Evolutionary conservation across 2,888 invertebrate species (phyloP).

Genomic region (Dusona sp.): DNA sequence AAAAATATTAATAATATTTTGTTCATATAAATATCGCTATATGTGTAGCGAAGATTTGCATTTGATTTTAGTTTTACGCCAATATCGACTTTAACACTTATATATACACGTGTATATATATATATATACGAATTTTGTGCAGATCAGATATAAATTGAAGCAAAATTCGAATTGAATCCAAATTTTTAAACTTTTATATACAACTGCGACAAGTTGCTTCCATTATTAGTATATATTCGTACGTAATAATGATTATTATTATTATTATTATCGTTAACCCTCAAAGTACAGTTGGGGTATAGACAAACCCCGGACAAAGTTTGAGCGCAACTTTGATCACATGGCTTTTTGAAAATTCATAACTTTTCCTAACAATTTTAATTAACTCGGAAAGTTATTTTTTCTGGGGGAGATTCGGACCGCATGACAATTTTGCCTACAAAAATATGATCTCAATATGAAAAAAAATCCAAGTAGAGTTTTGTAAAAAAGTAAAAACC

Average conservation of each 20-base stretch:
- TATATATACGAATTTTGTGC: not conserved
- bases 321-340: no score
- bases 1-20: conserved; percentile 3
- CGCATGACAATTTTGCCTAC: not conserved
- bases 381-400: no score
- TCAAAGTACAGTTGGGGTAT: not conserved
- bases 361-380: no score
- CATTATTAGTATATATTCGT: not conserved
- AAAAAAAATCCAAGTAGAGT: no score
- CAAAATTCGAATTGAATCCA: not conserved
- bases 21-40: not conserved
- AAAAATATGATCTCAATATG: not conserved
- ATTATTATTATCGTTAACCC: not conserved
- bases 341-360: not conserved
- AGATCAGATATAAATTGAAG: not conserved
- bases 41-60: not conserved
- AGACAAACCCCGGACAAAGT: no score
- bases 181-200: not conserved
- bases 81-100: not conserved
- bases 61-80: not conserved
- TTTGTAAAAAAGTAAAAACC: no score
- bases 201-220: not conserved
- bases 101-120: not conserved
- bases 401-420: not conserved
- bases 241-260: not conserved